A percentile compares a stretch with the other conserved stretches of the same genome.
Evolutionary conservation across 2,797 vertebrate genomes (phyloP).

Genomic region (Parauchenoglanis punctatus): DNA sequence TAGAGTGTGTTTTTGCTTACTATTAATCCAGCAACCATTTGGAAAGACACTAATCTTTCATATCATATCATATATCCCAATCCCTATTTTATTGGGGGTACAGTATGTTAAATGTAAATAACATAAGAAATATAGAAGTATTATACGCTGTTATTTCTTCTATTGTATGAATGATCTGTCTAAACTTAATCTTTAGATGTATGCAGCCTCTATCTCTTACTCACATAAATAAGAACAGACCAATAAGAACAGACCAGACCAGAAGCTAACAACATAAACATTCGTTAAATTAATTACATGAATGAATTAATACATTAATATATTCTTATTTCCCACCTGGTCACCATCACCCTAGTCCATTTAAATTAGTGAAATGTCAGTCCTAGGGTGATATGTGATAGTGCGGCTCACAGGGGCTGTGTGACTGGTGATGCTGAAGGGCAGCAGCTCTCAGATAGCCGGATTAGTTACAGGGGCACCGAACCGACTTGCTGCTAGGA

Average conservation of each 20-base stretch:
- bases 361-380: neutral
- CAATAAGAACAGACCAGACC: too few relatives aligned
- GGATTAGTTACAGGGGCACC: conserved; percentile 66
- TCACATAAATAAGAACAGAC: neutral
- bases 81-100: neutral
- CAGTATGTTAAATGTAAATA: neutral
- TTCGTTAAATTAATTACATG: neutral
- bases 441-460: conserved; percentile 67
- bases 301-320: too few relatives aligned
- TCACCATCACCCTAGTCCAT: neutral
- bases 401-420: neutral
- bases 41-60: neutral
- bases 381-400: neutral
- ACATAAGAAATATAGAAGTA: neutral
- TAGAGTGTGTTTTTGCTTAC: neutral
- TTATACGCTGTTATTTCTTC: neutral
- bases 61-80: neutral
- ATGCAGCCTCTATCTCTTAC: neutral
- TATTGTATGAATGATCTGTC: neutral
- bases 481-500: conserved; percentile 53
- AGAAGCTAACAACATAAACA: neutral
- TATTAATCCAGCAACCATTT: neutral
- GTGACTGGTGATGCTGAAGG: conserved; percentile 13
- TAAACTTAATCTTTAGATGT: neutral
- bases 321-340: neutral